These are phyloP conservation scores for Cataglyphis hispanica DNA, from an alignment of 1,140 invertebrate genomes.

Conservation along the genomic window DNA sequence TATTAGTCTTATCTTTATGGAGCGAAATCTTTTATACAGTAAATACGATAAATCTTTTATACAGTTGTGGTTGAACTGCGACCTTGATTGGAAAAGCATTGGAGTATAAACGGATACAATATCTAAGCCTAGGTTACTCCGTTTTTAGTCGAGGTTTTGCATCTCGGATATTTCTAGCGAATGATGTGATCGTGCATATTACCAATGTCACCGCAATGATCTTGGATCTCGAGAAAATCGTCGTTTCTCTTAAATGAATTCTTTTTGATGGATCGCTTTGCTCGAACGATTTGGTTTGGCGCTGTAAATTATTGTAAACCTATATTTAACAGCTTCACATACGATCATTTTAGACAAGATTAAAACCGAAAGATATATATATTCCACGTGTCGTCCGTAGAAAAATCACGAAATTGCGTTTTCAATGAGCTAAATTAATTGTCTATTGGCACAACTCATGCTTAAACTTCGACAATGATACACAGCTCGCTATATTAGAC, in stretches of 20 bases:
- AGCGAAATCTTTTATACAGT: neutral
- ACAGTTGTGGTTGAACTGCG: neutral
- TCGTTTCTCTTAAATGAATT: neutral
- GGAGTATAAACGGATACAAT: neutral
- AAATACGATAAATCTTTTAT: neutral
- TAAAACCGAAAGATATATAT: neutral
- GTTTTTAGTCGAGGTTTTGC: conserved; percentile 32
- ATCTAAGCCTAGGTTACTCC: conserved; percentile 34
- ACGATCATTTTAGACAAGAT: neutral
- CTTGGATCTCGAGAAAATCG: neutral
- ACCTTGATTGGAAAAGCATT: neutral
- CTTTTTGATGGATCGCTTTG: neutral
- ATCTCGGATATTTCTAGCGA: conserved; percentile 38
- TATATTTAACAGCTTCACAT: neutral
- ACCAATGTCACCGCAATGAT: conserved; percentile 14
- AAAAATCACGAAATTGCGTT: conserved; percentile 25
- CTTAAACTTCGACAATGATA: neutral
- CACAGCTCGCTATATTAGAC: neutral
- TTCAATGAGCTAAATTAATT: conserved; percentile 35
- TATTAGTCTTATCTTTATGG: neutral
- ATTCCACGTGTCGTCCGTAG: neutral
- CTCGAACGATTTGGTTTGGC: neutral
- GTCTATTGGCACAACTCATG: neutral
- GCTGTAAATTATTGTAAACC: conserved; percentile 1
- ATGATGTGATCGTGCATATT: conserved; percentile 15